Base-by-base conservation (phyloP, 2,113 vertebrate species). In the Halcyon malimbica region DNA sequence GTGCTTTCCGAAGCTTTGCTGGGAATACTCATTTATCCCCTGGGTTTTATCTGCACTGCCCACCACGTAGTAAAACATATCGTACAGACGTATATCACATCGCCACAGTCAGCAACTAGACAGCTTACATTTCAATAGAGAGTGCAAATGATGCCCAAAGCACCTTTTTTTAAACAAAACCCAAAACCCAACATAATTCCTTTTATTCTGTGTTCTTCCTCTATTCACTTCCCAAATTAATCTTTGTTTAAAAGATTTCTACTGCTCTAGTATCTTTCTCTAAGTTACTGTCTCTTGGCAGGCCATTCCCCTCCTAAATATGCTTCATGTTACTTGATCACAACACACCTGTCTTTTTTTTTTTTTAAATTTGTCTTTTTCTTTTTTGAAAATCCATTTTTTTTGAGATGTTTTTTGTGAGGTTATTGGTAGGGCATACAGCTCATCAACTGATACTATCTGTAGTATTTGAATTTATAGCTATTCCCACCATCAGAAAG, bases 351-450 rank as follows among this genome's bases (percentile, higher is more conserved):
- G 64, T 31, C 31, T 42, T 17, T 29, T 39, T 76, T 60, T 16
- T 16, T 23, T 23, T 50, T 50, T 12, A 42, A 42, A 42, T 42
- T 13, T 42, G 42, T 44, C 18, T 15, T 18, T 44, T 44, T 26
- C 33, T 60, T 42, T 21, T 59, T 59, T 28, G 13, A 35, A 68
- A 76, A 75, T 2, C 1, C 11, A 9, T 37, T 60, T 79, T 51
- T 24, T 51, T 21, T 1, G 9, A 84, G 5, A 1, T 42, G 29
- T 5, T 0, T 16, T 89, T 79, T 51, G 3, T n/a, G 24, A 69
- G 2, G 6, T 17, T 54, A 41, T 11, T 28, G 28, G 21, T 37
- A 81, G 0, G 1, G 14, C 10, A 31, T 11, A 26, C 16, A 62
- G 56, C 11, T 85, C 1, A 0, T 23, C 51, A 84, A 8, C 14